phyloP scores from a whole-genome alignment of 2,888 invertebrate species.

The Microdon myrmicae region DNA sequence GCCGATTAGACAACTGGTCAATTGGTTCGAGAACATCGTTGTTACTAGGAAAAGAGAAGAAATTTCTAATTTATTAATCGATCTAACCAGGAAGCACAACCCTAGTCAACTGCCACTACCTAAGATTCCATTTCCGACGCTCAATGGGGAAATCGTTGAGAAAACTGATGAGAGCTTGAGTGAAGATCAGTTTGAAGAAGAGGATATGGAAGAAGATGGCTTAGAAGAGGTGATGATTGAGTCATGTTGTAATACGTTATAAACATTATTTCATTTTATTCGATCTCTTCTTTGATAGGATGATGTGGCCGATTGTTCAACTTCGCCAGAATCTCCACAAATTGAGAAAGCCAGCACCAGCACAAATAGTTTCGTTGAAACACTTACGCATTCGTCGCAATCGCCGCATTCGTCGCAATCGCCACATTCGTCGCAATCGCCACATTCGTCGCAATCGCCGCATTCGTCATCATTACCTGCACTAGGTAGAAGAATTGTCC shows the following conservation, averaged over 20 bases:
- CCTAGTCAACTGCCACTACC: slow-evolving; percentile 71
- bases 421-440: too few relatives aligned
- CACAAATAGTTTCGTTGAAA: slow-evolving; percentile 38
- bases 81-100: slow-evolving; percentile 79
- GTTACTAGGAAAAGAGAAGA: slow-evolving; percentile 89
- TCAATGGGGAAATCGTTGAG: slow-evolving; percentile 77
- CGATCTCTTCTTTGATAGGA: slow-evolving; percentile 48
- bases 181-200: slow-evolving; percentile 69
- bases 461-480: slow-evolving; percentile 57
- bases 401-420: too few relatives aligned
- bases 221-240: slow-evolving; percentile 58
- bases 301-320: slow-evolving; percentile 55
- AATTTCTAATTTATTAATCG: slow-evolving; percentile 80
- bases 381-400: too few relatives aligned
- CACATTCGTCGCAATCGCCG: too few relatives aligned
- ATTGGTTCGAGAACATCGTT: slow-evolving; percentile 88
- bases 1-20: slow-evolving; percentile 83
- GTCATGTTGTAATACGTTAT: background rate
- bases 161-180: slow-evolving; percentile 68
- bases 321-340: slow-evolving; percentile 26
- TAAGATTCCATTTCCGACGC: slow-evolving; percentile 79
- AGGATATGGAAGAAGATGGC: slow-evolving; percentile 68
- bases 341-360: slow-evolving; percentile 29
- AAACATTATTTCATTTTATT: background rate
- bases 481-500: slow-evolving; percentile 58